These are phyloP conservation scores for Mamestra configurata DNA, from an alignment of 1,140 invertebrate genomes.

Conservation along the genomic window DNA sequence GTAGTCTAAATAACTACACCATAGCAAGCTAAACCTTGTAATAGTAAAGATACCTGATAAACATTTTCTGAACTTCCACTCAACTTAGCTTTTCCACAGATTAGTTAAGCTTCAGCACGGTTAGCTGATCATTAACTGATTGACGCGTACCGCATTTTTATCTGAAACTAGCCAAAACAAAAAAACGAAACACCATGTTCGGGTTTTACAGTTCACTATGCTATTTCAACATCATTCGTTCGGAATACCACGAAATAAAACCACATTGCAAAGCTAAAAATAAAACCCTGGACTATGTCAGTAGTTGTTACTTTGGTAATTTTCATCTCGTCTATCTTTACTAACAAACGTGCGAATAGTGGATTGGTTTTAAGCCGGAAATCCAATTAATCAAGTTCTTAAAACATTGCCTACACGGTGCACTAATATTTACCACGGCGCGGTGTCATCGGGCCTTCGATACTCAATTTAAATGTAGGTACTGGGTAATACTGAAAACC, in stretches of 20 bases:
- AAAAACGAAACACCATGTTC: conserved; percentile 24
- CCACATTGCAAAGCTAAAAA: conserved; percentile 40
- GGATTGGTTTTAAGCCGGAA: conserved; percentile 6
- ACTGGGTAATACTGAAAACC: neutral
- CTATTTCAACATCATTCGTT: conserved; percentile 41
- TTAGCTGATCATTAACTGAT: neutral
- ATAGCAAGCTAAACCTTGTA: too few relatives aligned
- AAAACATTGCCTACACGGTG: neutral
- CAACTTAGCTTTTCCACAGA: neutral
- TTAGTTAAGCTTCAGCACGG: neutral
- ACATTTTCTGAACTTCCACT: neutral
- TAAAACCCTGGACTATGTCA: conserved; percentile 3
- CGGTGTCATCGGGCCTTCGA: too few relatives aligned
- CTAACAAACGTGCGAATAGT: neutral
- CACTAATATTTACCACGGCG: neutral
- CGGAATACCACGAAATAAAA: conserved; percentile 28
- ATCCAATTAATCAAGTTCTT: neutral
- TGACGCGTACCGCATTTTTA: conserved; percentile 6
- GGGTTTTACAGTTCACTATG: conserved; percentile 35
- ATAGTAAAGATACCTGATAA: too few relatives aligned
- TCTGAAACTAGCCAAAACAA: neutral
- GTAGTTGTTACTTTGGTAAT: neutral
- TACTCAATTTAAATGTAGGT: too few relatives aligned
- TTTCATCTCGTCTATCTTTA: conserved; percentile 3
- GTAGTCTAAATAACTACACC: too few relatives aligned